Conservation (phyloP, 1,140 invertebrate species). For the Arion vulgaris region DNA sequence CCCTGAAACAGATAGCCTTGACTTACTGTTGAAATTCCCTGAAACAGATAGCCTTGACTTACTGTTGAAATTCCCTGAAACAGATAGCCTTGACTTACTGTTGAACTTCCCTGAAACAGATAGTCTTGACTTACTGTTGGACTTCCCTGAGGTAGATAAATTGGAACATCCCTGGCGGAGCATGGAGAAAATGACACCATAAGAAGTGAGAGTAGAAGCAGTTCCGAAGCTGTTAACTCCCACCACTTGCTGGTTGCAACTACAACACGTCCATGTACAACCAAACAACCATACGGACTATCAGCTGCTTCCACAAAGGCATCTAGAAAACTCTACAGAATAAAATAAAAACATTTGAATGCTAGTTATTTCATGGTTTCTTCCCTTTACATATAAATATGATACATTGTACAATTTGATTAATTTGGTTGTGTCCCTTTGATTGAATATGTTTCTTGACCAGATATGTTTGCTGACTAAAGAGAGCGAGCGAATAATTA, state of each 20-base stretch:
- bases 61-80: too few relatives aligned
- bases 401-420: not conserved
- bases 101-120: constrained; percentile 83
- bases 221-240: constrained; percentile 81
- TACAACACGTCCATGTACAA: constrained; percentile 82
- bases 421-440: not conserved
- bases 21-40: too few relatives aligned
- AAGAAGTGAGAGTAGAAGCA: constrained; percentile 81
- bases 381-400: not conserved
- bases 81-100: too few relatives aligned
- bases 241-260: constrained; percentile 87
- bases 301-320: constrained; percentile 83
- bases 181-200: constrained; percentile 78
- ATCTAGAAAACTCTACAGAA: constrained; percentile 80
- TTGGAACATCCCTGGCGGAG: constrained; percentile 82
- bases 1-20: too few relatives aligned
- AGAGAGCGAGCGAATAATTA: too few relatives aligned
- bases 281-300: constrained; percentile 84
- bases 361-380: not conserved
- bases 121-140: constrained; percentile 79
- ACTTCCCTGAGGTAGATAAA: constrained; percentile 87
- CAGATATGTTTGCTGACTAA: too few relatives aligned
- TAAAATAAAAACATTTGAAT: not conserved
- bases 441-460: too few relatives aligned
- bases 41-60: too few relatives aligned